Conservation (phyloP, 2,888 invertebrate genomes). For the Mylabris sibirica region DNA sequence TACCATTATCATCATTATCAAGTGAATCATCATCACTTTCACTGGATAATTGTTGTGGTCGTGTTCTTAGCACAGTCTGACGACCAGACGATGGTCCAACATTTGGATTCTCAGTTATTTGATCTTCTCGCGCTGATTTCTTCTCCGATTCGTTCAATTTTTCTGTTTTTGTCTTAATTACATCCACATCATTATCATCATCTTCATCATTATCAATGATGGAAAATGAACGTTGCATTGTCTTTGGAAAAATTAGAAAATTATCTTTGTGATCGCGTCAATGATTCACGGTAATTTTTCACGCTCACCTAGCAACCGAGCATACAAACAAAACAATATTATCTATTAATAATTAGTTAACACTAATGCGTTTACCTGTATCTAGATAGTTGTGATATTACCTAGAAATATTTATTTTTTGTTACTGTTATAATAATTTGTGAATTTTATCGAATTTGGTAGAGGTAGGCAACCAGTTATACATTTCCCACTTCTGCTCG, state of each 20-base stretch:
- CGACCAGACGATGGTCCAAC: slow-evolving; percentile 49
- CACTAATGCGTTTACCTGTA: no score
- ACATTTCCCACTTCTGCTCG: not conserved
- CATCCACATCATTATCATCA: slow-evolving; percentile 22
- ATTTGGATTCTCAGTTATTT: slow-evolving; percentile 33
- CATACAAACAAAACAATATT: not conserved
- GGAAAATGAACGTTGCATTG: slow-evolving; percentile 43
- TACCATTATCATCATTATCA: slow-evolving; percentile 22
- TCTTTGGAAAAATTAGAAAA: not conserved
- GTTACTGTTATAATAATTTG: no score
- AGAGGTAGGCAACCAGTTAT: not conserved
- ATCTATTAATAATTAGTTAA: not conserved
- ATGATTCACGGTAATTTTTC: not conserved
- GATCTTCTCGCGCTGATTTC: slow-evolving; percentile 11
- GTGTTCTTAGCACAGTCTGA: slow-evolving; percentile 41
- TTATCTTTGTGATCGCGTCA: not conserved
- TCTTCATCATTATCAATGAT: slow-evolving; percentile 38
- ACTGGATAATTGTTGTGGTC: slow-evolving; percentile 33
- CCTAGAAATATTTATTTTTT: no score
- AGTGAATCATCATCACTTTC: slow-evolving; percentile 27
- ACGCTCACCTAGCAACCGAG: not conserved
- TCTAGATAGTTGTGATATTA: no score
- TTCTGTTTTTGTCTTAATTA: slow-evolving; percentile 17
- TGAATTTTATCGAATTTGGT: not conserved
- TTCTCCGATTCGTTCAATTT: slow-evolving; percentile 13